Conservation (phyloP, 2,888 invertebrate genomes). For the Acleris laterana region DNA sequence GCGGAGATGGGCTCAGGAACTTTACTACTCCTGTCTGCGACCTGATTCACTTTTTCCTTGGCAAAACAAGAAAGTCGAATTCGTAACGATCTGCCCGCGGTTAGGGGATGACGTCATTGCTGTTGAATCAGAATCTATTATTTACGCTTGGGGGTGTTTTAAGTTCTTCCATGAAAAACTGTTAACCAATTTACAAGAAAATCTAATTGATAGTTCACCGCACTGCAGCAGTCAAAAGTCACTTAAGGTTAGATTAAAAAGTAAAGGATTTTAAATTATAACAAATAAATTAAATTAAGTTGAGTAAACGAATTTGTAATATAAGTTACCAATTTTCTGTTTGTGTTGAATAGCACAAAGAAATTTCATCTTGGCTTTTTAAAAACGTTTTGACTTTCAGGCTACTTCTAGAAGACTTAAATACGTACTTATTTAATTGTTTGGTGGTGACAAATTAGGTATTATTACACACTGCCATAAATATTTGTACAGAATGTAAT, state of each 20-base stretch:
- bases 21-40: conserved; percentile 56
- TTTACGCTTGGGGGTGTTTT: conserved; percentile 28
- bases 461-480: too few species aligned
- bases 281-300: neutral
- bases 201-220: conserved; percentile 5
- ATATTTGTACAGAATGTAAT: too few species aligned
- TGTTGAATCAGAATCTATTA: conserved; percentile 35
- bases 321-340: too few species aligned
- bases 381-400: too few species aligned
- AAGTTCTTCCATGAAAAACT: conserved; percentile 21
- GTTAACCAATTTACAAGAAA: conserved; percentile 13
- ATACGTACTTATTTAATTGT: too few species aligned
- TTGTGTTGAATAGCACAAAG: too few species aligned
- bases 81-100: conserved; percentile 31
- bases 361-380: too few species aligned
- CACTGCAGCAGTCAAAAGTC: conserved; percentile 1
- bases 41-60: conserved; percentile 36
- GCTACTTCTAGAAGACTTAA: too few species aligned
- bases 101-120: conserved; percentile 37
- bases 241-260: neutral
- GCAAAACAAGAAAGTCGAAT: conserved; percentile 35
- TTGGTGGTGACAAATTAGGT: too few species aligned
- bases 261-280: neutral
- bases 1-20: conserved; percentile 72
- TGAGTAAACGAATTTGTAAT: neutral